Conservation (phyloP, 1,140 invertebrate genomes). For the Euura lappo region DNA sequence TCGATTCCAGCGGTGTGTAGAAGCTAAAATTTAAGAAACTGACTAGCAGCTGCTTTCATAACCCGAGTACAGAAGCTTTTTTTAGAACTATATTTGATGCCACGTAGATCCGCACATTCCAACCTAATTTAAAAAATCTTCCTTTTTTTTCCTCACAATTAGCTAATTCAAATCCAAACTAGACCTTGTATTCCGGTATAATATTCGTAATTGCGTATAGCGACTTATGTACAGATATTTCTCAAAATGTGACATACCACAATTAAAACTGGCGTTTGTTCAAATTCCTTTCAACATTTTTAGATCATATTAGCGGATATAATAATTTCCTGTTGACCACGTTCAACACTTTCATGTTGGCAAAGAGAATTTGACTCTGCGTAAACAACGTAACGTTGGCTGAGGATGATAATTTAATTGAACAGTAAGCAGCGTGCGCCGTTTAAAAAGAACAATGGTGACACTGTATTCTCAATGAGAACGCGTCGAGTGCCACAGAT, state of each 20-base stretch:
- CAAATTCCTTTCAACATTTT: neutral
- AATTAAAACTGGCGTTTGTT: conserved; percentile 2
- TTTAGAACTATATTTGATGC: neutral
- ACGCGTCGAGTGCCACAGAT: no score
- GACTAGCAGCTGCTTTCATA: neutral
- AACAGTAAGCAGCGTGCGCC: neutral
- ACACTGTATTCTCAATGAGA: neutral
- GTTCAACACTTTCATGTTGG: neutral
- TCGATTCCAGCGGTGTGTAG: neutral
- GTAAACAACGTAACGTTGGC: neutral
- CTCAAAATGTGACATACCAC: neutral
- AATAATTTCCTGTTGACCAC: conserved; percentile 1
- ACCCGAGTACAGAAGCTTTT: neutral
- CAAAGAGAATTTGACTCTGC: no score
- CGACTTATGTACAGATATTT: no score
- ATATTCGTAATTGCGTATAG: no score
- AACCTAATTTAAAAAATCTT: neutral
- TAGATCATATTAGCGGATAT: neutral
- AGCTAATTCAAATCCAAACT: neutral
- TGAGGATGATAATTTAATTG: neutral
- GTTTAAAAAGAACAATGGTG: neutral
- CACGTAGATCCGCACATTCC: neutral
- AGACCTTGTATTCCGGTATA: no score
- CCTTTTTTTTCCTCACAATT: neutral
- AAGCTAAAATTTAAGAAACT: no score